Percentiles rank a stretch among this genome's conserved stretches.
These are phyloP conservation scores for Cranoglanis bouderius DNA, from an alignment of 2,113 vertebrate genomes.

Conservation along the genomic window DNA sequence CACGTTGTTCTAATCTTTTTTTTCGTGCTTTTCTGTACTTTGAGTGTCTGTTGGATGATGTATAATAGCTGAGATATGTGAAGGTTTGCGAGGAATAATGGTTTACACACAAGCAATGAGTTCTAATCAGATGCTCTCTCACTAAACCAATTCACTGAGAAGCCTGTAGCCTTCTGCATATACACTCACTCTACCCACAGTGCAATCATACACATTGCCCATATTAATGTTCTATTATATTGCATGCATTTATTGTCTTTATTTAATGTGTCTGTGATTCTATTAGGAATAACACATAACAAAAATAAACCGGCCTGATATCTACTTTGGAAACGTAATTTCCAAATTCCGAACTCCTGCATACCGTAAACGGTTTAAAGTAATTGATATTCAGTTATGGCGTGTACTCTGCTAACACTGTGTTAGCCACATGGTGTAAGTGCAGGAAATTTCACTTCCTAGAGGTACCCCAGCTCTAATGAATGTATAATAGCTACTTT, in stretches of 20 bases:
- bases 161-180: background rate
- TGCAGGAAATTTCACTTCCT: slow-evolving; percentile 43
- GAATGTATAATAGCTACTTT: slow-evolving; percentile 49
- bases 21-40: slow-evolving; percentile 2
- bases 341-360: background rate
- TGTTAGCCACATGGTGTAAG: slow-evolving; percentile 35
- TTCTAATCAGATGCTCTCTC: background rate
- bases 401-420: slow-evolving; percentile 5
- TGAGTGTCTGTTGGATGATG: background rate
- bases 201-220: background rate
- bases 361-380: slow-evolving; percentile 3
- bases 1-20: slow-evolving; percentile 1
- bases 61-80: background rate
- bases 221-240: background rate
- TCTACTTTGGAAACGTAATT: background rate
- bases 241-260: background rate
- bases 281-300: background rate
- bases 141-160: background rate
- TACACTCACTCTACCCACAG: background rate
- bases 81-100: too few species aligned
- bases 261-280: background rate
- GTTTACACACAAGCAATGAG: background rate
- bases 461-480: slow-evolving; percentile 25
- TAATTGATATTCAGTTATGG: slow-evolving; percentile 29
- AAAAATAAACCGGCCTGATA: background rate